Base-by-base conservation (phyloP, 1,140 invertebrate genomes). In the Tetramorium alpestre region DNA sequence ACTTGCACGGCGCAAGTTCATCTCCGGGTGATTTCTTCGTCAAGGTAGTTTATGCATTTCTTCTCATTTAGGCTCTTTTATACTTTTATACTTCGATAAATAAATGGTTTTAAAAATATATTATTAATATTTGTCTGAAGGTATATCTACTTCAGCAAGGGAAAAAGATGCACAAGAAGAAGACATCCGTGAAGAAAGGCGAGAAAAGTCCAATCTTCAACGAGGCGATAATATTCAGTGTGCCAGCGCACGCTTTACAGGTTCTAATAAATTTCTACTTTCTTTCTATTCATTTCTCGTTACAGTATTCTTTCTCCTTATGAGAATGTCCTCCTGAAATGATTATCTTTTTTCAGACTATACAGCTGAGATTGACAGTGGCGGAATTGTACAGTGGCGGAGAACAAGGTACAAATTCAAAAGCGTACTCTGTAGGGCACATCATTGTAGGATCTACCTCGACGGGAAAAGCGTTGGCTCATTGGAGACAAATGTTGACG, bases 401-500 rank as follows among this genome's bases (percentile, higher is more conserved):
- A 82, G 94, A 95, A 38, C 87, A 94, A 85, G 86, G 93, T 88
- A 77, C 93, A 84, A 93, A 95, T 65, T 88, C 95, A 1, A 96
- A 96, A 47, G 95, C 96, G 0, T 94, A 95, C 69, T 95, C 97
- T 0, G 95, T 98, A 41, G 97, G 97, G 2, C 97, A 98, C 92
- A 97, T 98, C 33, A 97, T 97, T 47, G 96, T 97, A 3, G 97
- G 97, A 18, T 96, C 96, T 44, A 96, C 97, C 86, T 96, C 97
- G 1, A 95, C 95, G 3, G 98, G 97, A 51, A 97, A 97, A 91
- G 96, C 97, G 0, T 92, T 97, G n/a, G 96, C 96, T 65, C 98
- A 98, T 92, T 98, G 98, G 98, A 97, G 97, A 89, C 97, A 98
- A 94, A 98, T 98, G 98, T 95, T 98, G 84, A 96, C 96, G n/a